Base-by-base conservation (phyloP, 2,113 vertebrate species). In the Sander lucioperca region DNA sequence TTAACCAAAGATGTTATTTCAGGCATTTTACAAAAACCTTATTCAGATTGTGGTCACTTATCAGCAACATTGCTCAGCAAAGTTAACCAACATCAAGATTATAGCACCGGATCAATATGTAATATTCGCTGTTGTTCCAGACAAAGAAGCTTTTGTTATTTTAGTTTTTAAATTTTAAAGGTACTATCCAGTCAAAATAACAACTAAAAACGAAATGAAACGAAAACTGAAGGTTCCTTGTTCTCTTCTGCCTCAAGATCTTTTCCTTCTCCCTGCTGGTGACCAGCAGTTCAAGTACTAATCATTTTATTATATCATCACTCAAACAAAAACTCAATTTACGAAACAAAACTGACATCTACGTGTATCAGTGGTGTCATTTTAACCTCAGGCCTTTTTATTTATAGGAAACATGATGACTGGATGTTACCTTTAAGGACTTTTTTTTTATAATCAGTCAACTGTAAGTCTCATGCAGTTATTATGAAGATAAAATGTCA, bases 301-400 rank as follows among this genome's bases (percentile, higher is more conserved):
- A 71, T 66, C 1, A 54, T 47, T 62, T 59, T 50, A 65, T 45
- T 21, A 14, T 43, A 50, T 71, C 59, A 64, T 18, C 25, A 77
- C 62, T 66, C 36, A 66, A 82, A 65, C 68, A 65, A 27, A 57
- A 75, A 54, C 21, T 71, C 4, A 33, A 82, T 70, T 78, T 57
- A 36, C 33, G 2, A 86, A 77, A 43, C 45, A 66, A 74, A 62
- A 79, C 70, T 62, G 70, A 57, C 3, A 1, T 48, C 48, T 51
- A 43, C 10, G 9, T 43, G 18, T 57, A 58, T 62, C 16, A 51
- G 56, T 67, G 51, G 18, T 71, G n/a, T 66, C 53, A 78, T 82
- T 84, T 75, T 64, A 86, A 77, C 21, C 84, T 83, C 87, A 90
- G 81, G 76, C 74, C 74, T 82, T 77, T 84, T 91, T 74, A 86